Conservation (phyloP, 2,888 invertebrate genomes). For the Sarcophaga caerulescens region DNA sequence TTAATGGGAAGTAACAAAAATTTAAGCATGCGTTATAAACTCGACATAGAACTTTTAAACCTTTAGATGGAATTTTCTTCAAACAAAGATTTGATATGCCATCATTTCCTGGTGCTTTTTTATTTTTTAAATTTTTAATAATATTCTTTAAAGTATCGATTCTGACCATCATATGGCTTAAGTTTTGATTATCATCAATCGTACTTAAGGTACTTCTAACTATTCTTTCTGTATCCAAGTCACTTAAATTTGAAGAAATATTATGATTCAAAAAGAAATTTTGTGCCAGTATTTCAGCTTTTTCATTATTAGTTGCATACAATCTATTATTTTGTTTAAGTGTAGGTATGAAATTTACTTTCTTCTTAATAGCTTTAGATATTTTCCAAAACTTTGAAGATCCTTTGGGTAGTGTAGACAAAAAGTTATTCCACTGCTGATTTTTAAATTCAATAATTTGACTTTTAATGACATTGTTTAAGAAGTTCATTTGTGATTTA, state of each 20-base stretch:
- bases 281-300: conserved; percentile 37
- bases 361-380: conserved; percentile 42
- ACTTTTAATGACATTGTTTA: no score
- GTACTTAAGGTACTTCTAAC: conserved; percentile 34
- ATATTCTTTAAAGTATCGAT: neutral
- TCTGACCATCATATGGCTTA: conserved; percentile 25
- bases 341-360: conserved; percentile 32
- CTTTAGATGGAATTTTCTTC: neutral
- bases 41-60: neutral
- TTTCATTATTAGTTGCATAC: conserved; percentile 40
- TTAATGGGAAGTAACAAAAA: conserved; percentile 3
- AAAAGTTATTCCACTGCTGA: conserved; percentile 42
- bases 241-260: conserved; percentile 9
- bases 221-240: conserved; percentile 2
- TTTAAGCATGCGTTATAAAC: no score
- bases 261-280: neutral
- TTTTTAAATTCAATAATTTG: conserved; percentile 33
- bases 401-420: conserved; percentile 44
- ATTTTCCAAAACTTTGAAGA: conserved; percentile 56
- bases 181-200: neutral
- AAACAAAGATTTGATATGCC: neutral
- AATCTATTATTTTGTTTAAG: conserved; percentile 40
- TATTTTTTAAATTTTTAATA: no score
- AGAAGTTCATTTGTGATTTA: no score
- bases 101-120: no score